Conservation (phyloP, 2,888 invertebrate genomes). For the Latrodectus hesperus region DNA sequence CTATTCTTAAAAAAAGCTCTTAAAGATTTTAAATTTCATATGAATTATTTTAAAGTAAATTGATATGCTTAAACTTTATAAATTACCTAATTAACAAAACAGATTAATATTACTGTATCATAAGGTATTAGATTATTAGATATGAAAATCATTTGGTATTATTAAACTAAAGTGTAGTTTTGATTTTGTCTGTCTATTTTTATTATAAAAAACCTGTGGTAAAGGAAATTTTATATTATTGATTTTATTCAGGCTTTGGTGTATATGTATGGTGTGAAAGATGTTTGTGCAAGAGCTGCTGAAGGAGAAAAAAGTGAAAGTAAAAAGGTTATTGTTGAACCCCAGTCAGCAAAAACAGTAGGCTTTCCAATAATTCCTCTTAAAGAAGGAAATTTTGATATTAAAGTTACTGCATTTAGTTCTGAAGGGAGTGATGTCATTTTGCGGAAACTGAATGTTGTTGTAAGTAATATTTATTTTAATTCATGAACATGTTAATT, state of each 20-base stretch:
- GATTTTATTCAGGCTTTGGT: slow-evolving; percentile 56
- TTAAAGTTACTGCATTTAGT: slow-evolving; percentile 70
- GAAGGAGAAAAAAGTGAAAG: slow-evolving; percentile 66
- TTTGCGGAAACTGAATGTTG: slow-evolving; percentile 68
- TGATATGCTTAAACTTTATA: too few relatives aligned
- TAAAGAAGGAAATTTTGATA: slow-evolving; percentile 60
- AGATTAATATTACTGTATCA: too few relatives aligned
- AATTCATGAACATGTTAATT: too few relatives aligned
- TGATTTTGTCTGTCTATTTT: neutral
- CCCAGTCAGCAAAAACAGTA: slow-evolving; percentile 55
- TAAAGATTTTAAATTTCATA: too few relatives aligned
- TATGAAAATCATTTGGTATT: too few relatives aligned
- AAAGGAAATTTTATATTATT: neutral
- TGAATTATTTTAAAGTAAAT: too few relatives aligned
- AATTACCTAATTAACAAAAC: too few relatives aligned
- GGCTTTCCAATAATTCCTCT: slow-evolving; percentile 71
- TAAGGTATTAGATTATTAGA: too few relatives aligned
- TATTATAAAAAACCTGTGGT: neutral
- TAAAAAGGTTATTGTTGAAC: slow-evolving; percentile 62
- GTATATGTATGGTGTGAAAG: slow-evolving; percentile 70
- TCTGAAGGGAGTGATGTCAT: slow-evolving; percentile 67
- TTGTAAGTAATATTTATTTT: slow-evolving; percentile 61
- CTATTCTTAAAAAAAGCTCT: too few relatives aligned
- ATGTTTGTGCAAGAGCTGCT: slow-evolving; percentile 70
- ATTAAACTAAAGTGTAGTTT: too few relatives aligned